Percentiles rank a stretch among this genome's conserved stretches.
These are phyloP conservation scores for Hedychridium roseum DNA, from an alignment of 2,888 invertebrate species.

Conservation along the genomic window DNA sequence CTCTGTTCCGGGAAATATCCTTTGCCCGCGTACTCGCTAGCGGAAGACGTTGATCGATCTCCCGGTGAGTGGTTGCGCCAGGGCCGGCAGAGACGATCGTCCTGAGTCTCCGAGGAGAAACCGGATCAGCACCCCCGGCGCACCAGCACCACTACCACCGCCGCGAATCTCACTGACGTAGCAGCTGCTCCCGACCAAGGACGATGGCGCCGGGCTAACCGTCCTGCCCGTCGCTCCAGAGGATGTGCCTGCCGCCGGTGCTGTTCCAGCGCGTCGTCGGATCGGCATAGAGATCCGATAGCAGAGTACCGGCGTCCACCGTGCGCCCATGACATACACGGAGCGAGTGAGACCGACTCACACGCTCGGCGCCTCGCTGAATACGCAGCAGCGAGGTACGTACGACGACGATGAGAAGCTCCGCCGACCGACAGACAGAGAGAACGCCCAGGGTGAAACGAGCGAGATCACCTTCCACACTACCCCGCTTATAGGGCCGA, in stretches of 20 bases:
- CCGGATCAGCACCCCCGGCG: neutral
- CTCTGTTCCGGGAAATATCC: too few relatives aligned
- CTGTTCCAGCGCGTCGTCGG: constrained; percentile 22
- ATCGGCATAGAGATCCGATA: constrained; percentile 46
- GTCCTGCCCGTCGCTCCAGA: too few relatives aligned
- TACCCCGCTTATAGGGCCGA: too few relatives aligned
- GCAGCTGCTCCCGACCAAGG: neutral
- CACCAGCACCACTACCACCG: neutral
- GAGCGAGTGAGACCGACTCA: constrained; percentile 52
- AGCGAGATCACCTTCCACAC: too few relatives aligned
- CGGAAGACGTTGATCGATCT: too few relatives aligned
- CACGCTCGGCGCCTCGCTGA: constrained; percentile 41
- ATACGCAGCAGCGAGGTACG: constrained; percentile 30
- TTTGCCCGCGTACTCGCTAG: too few relatives aligned
- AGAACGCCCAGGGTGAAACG: constrained; percentile 1
- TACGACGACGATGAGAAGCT: constrained; percentile 14
- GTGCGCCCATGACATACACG: constrained; percentile 59
- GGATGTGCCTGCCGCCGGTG: constrained; percentile 12
- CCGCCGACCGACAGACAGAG: constrained; percentile 5
- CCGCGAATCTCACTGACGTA: neutral
- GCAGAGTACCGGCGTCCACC: constrained; percentile 44
- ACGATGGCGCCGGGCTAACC: too few relatives aligned
- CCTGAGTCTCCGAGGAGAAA: neutral
- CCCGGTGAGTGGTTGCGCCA: too few relatives aligned
- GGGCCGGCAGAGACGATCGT: neutral